A percentile compares a stretch with the other conserved stretches of the same genome.
Evolutionary conservation across 2,888 invertebrate species (phyloP).

Genomic region (Drosophila nigritarsus): DNA sequence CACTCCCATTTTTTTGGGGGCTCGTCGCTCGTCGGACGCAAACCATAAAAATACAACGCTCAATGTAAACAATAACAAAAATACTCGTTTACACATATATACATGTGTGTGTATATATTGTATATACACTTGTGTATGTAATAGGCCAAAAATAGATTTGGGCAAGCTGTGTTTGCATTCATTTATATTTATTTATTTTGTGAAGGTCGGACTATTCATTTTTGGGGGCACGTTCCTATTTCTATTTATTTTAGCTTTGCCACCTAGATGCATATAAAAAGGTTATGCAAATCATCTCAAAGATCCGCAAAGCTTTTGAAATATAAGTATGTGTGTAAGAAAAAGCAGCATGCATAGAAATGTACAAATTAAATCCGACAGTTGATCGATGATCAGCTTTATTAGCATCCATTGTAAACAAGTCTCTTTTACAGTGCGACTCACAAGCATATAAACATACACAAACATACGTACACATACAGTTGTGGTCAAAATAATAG

Average conservation of each 20-base stretch:
- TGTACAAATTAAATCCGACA: not conserved
- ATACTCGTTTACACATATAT: not conserved
- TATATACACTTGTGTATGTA: not conserved
- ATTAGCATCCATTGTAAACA: slow-evolving; percentile 3
- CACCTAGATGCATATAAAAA: not conserved
- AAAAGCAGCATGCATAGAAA: not conserved
- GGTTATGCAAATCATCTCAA: not conserved
- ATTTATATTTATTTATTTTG: slow-evolving; percentile 10
- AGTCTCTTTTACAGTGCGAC: not conserved
- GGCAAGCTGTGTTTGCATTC: not conserved
- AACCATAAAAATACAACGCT: slow-evolving; percentile 23
- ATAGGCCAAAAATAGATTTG: slow-evolving; percentile 41
- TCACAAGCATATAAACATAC: not conserved
- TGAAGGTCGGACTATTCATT: slow-evolving; percentile 48
- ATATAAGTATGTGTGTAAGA: not conserved
- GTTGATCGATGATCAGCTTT: not conserved
- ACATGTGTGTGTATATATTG: not conserved
- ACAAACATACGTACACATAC: not conserved
- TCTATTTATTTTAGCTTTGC: slow-evolving; percentile 2
- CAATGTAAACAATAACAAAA: slow-evolving; percentile 29
- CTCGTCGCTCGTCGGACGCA: slow-evolving; percentile 40
- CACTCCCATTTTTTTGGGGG: slow-evolving; percentile 53
- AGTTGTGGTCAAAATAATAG: not conserved
- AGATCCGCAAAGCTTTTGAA: not conserved
- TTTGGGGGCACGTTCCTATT: slow-evolving; percentile 32